These are phyloP conservation scores for Cacatua alba DNA, from an alignment of 2,113 vertebrate genomes.

Conservation along the genomic window DNA sequence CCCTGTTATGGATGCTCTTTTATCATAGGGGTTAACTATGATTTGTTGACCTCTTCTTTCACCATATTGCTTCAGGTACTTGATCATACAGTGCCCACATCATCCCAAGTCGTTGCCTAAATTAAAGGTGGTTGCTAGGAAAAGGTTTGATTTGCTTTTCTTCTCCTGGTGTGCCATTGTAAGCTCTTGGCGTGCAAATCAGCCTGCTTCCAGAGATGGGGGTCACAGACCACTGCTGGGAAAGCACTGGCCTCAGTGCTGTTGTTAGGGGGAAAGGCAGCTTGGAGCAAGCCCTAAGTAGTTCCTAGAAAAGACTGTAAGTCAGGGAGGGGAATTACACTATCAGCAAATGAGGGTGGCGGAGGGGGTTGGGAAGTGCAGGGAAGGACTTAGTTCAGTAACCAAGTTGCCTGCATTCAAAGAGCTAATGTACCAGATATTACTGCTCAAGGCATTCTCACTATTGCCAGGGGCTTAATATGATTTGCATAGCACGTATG, in stretches of 20 bases:
- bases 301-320: not conserved
- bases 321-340: not conserved
- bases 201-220: accelerated
- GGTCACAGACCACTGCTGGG: not conserved
- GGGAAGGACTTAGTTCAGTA: not conserved
- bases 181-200: accelerated
- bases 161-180: not conserved
- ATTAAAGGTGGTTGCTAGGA: not conserved
- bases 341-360: not conserved
- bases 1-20: not conserved
- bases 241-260: not conserved
- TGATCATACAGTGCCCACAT: not conserved
- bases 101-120: not conserved
- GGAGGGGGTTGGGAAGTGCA: not conserved
- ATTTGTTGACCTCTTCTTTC: not conserved
- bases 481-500: conserved; percentile 35
- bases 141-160: not conserved
- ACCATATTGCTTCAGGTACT: not conserved
- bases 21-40: not conserved
- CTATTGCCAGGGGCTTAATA: conserved; percentile 50
- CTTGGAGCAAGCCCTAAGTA: not conserved
- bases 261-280: not conserved
- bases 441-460: conserved; percentile 8
- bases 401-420: not conserved
- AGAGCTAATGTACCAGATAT: not conserved